Conservation (phyloP, 2,888 invertebrate species). For the Tanytarsus gracilentus region DNA sequence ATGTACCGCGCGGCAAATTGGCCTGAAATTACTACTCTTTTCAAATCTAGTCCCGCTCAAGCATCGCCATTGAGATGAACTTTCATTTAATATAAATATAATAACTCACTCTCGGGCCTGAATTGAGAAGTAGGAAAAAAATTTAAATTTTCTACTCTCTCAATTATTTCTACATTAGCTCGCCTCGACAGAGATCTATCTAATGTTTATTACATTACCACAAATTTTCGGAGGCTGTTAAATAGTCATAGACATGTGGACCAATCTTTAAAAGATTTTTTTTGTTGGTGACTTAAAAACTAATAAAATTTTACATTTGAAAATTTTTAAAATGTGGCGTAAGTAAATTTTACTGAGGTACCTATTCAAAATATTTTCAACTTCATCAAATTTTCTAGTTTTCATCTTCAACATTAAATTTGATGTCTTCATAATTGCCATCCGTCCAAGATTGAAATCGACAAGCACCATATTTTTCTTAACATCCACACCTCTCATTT, state of each 20-base stretch:
- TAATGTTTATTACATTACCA: slow-evolving; percentile 18
- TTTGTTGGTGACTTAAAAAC: no score
- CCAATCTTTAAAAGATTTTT: no score
- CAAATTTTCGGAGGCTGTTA: slow-evolving; percentile 13
- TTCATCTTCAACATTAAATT: no score
- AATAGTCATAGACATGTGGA: slow-evolving; percentile 10
- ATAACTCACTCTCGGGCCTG: slow-evolving; percentile 12
- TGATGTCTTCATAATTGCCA: no score
- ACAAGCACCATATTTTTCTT: no score
- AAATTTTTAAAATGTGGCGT: background rate
- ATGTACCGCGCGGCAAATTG: slow-evolving; percentile 9
- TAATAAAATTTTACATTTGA: no score
- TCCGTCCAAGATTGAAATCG: no score
- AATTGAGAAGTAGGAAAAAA: background rate
- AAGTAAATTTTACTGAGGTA: background rate
- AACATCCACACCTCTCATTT: no score
- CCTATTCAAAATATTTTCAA: background rate
- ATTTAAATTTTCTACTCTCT: slow-evolving; percentile 17
- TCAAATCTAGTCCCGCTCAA: slow-evolving; percentile 4
- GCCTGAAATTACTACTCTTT: slow-evolving; percentile 1
- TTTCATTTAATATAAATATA: background rate
- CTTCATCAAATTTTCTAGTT: no score
- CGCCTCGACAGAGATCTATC: no score
- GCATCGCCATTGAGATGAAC: no score
- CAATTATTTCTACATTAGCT: slow-evolving; percentile 28